These are phyloP conservation scores for Ctenopoma kingsleyae DNA, from an alignment of 2,797 vertebrate genomes.

Conservation along the genomic window DNA sequence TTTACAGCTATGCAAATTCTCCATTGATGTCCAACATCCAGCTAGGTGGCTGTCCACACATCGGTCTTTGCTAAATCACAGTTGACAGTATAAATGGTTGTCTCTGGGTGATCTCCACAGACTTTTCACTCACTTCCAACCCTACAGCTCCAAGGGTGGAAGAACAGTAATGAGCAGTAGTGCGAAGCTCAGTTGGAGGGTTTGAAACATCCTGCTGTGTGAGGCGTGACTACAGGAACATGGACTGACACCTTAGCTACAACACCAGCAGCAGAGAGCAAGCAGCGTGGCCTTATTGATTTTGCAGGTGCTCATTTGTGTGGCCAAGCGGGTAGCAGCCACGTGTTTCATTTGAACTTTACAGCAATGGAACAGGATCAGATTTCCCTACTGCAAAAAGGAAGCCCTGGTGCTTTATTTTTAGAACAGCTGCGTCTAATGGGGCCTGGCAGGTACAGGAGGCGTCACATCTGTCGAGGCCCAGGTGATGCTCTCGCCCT, in stretches of 20 bases:
- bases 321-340: slow-evolving; percentile 74
- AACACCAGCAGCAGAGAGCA: slow-evolving; percentile 53
- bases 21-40: slow-evolving; percentile 37
- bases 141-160: slow-evolving; percentile 42
- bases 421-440: slow-evolving; percentile 85
- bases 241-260: slow-evolving; percentile 50
- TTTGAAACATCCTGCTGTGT: slow-evolving; percentile 52
- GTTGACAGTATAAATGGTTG: slow-evolving; percentile 31
- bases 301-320: slow-evolving; percentile 82
- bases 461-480: slow-evolving; percentile 84
- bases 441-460: slow-evolving; percentile 87
- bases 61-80: slow-evolving; percentile 38
- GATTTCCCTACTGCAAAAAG: slow-evolving; percentile 72
- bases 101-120: slow-evolving; percentile 45
- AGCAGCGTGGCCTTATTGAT: slow-evolving; percentile 72
- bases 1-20: slow-evolving; percentile 39
- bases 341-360: slow-evolving; percentile 82
- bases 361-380: slow-evolving; percentile 76
- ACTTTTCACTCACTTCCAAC: slow-evolving; percentile 45
- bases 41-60: slow-evolving; percentile 33
- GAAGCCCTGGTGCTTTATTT: slow-evolving; percentile 80
- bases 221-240: slow-evolving; percentile 60
- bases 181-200: slow-evolving; percentile 58
- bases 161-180: slow-evolving; percentile 65
- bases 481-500: slow-evolving; percentile 79